Evolutionary conservation across 2,797 vertebrate genomes (phyloP).

Genomic region (Tadarida brasiliensis): DNA sequence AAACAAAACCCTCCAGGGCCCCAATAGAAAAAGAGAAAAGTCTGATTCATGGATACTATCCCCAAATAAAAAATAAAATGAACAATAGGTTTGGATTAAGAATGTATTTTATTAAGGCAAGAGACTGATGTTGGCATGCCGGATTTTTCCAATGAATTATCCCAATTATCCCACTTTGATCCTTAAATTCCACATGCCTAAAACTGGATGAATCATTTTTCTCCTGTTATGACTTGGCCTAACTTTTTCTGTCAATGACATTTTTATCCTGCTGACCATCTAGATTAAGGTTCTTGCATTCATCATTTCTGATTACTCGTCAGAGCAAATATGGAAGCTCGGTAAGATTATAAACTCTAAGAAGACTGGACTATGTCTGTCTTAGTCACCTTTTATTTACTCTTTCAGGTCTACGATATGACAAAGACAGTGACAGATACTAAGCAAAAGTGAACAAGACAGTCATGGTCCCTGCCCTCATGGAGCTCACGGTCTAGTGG

Average conservation of each 20-base stretch:
- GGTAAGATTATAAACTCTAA: background rate
- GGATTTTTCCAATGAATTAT: background rate
- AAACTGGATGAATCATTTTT: slow-evolving; percentile 25
- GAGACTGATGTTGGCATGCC: background rate
- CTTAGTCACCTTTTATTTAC: background rate
- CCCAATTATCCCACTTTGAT: slow-evolving; percentile 16
- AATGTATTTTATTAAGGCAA: slow-evolving; percentile 42
- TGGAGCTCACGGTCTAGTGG: background rate
- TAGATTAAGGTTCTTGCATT: background rate
- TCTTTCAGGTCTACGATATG: background rate
- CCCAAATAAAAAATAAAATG: slow-evolving; percentile 38
- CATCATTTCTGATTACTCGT: slow-evolving; percentile 26
- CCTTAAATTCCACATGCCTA: slow-evolving; percentile 41
- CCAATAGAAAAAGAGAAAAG: background rate
- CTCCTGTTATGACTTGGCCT: slow-evolving; percentile 9
- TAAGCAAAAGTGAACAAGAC: background rate
- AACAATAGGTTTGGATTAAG: background rate
- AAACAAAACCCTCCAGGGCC: background rate
- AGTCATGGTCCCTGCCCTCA: background rate
- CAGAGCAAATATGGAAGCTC: background rate
- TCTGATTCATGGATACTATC: slow-evolving; percentile 43
- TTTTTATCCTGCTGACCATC: background rate
- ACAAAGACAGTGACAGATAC: background rate
- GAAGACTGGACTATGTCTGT: background rate
- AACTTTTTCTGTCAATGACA: background rate